Base-by-base conservation (phyloP, 2,888 invertebrate species). In the Drosophila macrospina region DNA sequence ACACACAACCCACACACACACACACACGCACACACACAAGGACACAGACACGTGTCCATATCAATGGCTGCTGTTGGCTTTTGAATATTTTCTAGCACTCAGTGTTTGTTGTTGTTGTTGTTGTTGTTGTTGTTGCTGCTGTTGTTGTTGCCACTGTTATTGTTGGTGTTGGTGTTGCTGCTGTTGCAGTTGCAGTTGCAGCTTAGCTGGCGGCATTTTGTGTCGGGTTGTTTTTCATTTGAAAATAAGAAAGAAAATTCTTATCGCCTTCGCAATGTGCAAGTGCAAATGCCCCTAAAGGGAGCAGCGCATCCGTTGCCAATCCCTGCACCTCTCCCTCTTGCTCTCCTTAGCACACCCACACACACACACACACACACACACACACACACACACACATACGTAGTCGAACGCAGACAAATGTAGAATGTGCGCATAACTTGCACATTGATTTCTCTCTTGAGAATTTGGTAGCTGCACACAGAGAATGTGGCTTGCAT, bases 171-270 rank as follows among this genome's bases (percentile, higher is more conserved):
- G 50, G 11, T 45, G 44, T 8, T 34, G 57, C 4, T 56, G 63
- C 56, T 45, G 69, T 52, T 60, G 76, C 67, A 55, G 57, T 50
- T 82, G 77, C 61, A 72, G 74, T 71, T 66, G 66, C 57, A 72
- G 72, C 72, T 81, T 72, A 69, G 87, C 85, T 60, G 47, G 59
- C 67, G 87, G 79, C 85, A 81, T 81, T 85, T 74, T 74, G 68
- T 83, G 78, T 68, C 69, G 74, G 79, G 79, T 76, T 85, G 76
- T 87, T 84, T 86, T 78, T 88, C 88, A 79, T 88, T 80, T 78
- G 73, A 80, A 82, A 87, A 85, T 76, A 89, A 83, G 80, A 81
- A 87, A 87, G 77, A 76, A 82, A 87, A 87, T 80, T 80, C 87
- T 88, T 86, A 86, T 88, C 87, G 85, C 76, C 77, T 75, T 84